A percentile compares a stretch with the other conserved stretches of the same genome.
Conservation (phyloP, 2,113 vertebrate genomes). For the Rallus limicola region DNA sequence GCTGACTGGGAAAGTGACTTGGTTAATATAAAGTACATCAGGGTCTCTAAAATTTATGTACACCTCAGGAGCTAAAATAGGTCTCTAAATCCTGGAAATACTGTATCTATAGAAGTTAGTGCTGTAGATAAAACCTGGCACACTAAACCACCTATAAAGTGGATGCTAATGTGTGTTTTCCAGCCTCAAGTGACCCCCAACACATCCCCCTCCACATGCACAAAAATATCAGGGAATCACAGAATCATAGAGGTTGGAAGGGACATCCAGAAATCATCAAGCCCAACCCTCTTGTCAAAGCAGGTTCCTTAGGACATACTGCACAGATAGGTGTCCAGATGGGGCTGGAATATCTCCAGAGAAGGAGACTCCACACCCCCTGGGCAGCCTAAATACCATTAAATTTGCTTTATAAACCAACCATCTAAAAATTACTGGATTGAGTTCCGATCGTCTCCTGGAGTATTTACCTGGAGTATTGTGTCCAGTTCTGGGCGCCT, state of each 20-base stretch:
- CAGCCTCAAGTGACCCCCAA: background rate
- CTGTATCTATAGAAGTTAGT: background rate
- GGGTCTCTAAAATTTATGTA: background rate
- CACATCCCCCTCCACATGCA: background rate
- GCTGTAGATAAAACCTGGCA: conserved; percentile 4
- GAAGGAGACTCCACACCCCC: no score
- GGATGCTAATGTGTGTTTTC: background rate
- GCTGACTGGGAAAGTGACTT: background rate
- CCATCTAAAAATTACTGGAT: background rate
- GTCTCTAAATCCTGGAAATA: background rate
- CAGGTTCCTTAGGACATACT: no score
- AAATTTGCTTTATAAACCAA: background rate
- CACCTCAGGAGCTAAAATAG: background rate
- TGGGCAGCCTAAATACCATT: accelerated
- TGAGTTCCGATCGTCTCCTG: no score
- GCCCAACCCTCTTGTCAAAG: no score
- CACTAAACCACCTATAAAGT: background rate
- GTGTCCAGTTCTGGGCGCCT: no score
- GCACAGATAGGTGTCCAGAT: no score
- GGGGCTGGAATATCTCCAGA: no score
- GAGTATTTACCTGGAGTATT: no score
- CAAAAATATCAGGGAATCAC: no score
- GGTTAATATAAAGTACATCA: background rate
- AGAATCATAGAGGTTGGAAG: no score
- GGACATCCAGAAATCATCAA: no score